A percentile compares a stretch with the other conserved stretches of the same genome.
Conservation (phyloP, 2,797 vertebrate genomes). For the Chaunax sp. region DNA sequence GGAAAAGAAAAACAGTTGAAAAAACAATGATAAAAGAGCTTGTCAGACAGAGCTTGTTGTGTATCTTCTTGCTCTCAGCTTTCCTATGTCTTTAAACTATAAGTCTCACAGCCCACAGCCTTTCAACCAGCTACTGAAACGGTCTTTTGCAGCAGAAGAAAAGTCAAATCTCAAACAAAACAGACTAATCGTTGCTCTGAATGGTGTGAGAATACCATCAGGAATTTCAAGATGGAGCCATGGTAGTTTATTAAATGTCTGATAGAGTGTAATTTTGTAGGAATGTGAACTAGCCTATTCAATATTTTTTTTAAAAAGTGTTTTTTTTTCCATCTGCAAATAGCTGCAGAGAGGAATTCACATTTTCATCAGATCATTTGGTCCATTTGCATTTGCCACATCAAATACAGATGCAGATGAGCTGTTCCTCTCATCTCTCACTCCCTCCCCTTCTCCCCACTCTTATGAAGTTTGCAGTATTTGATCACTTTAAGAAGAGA, state of each 20-base stretch:
- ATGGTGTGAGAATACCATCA: constrained; percentile 47
- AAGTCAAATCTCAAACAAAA: constrained; percentile 62
- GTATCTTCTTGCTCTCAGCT: constrained; percentile 46
- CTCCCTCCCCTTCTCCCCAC: constrained; percentile 47
- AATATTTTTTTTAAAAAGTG: constrained; percentile 23
- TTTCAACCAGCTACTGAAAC: constrained; percentile 52
- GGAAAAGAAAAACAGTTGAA: constrained; percentile 32
- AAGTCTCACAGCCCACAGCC: constrained; percentile 44
- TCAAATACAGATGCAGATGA: constrained; percentile 78
- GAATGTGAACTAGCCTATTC: constrained; percentile 53
- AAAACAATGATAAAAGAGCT: constrained; percentile 57
- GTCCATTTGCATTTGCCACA: constrained; percentile 82
- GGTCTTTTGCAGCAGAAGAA: constrained; percentile 37
- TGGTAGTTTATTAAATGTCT: constrained; percentile 56
- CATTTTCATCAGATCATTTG: constrained; percentile 82
- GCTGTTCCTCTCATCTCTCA: constrained; percentile 70
- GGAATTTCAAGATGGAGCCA: constrained; percentile 56
- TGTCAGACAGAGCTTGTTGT: constrained; percentile 45
- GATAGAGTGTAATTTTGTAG: constrained; percentile 55
- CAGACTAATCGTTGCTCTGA: constrained; percentile 41
- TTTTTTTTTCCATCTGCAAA: constrained; percentile 68
- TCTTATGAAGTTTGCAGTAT: constrained; percentile 76
- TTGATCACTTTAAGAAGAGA: constrained; percentile 83
- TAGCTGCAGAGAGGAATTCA: constrained; percentile 75
- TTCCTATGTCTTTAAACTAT: constrained; percentile 55